These are phyloP conservation scores for Enteromius paludinosus DNA, from an alignment of 2,797 vertebrate species.

Conservation along the genomic window DNA sequence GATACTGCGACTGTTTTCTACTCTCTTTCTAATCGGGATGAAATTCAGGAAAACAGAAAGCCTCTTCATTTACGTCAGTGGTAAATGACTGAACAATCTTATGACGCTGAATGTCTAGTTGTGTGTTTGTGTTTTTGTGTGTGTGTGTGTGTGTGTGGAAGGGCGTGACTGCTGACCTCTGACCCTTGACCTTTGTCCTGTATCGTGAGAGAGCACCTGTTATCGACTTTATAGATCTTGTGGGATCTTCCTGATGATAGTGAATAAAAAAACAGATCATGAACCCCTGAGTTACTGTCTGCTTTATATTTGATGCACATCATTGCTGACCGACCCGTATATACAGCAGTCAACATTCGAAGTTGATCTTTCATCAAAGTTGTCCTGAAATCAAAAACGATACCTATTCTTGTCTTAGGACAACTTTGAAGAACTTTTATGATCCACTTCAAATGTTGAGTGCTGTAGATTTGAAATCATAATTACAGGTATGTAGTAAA, in stretches of 20 bases:
- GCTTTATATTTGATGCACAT: neutral
- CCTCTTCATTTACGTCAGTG: slow-evolving; percentile 70
- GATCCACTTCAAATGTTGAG: no score
- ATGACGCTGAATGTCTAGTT: slow-evolving; percentile 84
- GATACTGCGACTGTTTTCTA: slow-evolving; percentile 80
- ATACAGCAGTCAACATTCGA: no score
- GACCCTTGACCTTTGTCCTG: slow-evolving; percentile 77
- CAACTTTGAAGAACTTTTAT: no score
- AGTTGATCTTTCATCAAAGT: no score
- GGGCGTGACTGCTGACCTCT: slow-evolving; percentile 56
- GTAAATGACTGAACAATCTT: slow-evolving; percentile 76
- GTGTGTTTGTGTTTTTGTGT: slow-evolving; percentile 34
- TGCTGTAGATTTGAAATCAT: neutral
- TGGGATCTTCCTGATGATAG: slow-evolving; percentile 80
- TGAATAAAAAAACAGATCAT: slow-evolving; percentile 74
- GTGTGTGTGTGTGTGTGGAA: neutral
- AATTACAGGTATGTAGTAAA: no score
- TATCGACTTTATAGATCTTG: slow-evolving; percentile 79
- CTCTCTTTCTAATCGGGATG: slow-evolving; percentile 80
- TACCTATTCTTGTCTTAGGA: no score
- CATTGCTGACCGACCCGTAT: neutral
- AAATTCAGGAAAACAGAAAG: slow-evolving; percentile 33
- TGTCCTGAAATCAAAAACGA: no score
- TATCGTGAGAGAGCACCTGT: slow-evolving; percentile 82
- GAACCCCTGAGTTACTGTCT: neutral